These are phyloP conservation scores for Andrena bucephala DNA, from an alignment of 2,888 invertebrate species.

Conservation along the genomic window DNA sequence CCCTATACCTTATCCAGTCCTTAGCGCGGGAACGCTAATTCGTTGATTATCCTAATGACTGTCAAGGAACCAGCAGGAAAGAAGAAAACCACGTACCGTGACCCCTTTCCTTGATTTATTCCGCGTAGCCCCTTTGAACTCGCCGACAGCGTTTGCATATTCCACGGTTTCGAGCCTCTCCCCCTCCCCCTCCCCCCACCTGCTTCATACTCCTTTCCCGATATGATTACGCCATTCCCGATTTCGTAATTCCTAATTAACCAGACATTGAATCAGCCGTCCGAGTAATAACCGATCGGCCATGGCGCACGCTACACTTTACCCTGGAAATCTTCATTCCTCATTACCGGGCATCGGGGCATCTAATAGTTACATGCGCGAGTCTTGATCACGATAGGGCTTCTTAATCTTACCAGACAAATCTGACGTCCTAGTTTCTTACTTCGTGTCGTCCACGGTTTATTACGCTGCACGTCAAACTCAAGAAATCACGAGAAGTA, in stretches of 20 bases:
- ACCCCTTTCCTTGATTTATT: slow-evolving; percentile 64
- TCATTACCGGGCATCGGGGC: slow-evolving; percentile 52
- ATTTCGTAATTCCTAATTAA: slow-evolving; percentile 27
- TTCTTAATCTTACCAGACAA: slow-evolving; percentile 79
- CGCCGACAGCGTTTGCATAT: slow-evolving; percentile 58
- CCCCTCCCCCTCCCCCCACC: neutral
- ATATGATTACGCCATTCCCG: slow-evolving; percentile 18
- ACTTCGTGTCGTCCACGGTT: slow-evolving; percentile 28
- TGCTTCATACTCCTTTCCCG: slow-evolving; percentile 2
- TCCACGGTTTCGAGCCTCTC: slow-evolving; percentile 9
- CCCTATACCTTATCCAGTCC: slow-evolving; percentile 80
- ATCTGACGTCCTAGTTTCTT: slow-evolving; percentile 77
- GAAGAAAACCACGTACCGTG: slow-evolving; percentile 61
- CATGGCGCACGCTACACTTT: neutral
- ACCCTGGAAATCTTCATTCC: slow-evolving; percentile 50
- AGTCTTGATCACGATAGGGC: slow-evolving; percentile 74
- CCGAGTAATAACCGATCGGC: neutral
- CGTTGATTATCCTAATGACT: slow-evolving; percentile 82
- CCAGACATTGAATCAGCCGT: slow-evolving; percentile 12
- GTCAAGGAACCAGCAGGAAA: slow-evolving; percentile 72
- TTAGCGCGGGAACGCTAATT: slow-evolving; percentile 82
- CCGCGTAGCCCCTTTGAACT: slow-evolving; percentile 64
- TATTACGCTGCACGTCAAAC: slow-evolving; percentile 18
- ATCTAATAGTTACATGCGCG: slow-evolving; percentile 74
- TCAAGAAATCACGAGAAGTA: slow-evolving; percentile 21